Base-by-base conservation (phyloP, 1,140 invertebrate species). In the Bemisia tabaci region DNA sequence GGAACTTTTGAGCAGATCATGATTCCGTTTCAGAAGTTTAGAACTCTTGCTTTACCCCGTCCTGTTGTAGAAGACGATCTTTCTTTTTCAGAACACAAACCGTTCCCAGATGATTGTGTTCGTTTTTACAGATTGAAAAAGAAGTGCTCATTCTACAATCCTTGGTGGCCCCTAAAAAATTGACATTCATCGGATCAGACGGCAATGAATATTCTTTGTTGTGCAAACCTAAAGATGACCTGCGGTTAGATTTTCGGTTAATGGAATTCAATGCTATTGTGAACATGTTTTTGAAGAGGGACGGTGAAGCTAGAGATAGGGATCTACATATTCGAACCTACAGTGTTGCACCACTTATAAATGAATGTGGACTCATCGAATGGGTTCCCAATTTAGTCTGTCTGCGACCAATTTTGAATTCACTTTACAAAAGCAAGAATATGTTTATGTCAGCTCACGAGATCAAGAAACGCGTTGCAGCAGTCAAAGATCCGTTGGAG, bases 201-300 rank as follows among this genome's bases (percentile, higher is more conserved):
- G 97, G 96, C 0, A 86, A 87, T 71, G 74, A 80, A 12, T 98
- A 98, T 78, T 83, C 87, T 64, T 89, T 98, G 70, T 87, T 99
- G 84, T 87, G 94, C 69, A 98, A 98, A 79, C 91, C 92, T 0
- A 92, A 92, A 77, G 97, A 99, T 79, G 97, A 99, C 81, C 80
- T 99, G 58, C 81, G 97, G 17, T 95, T 93, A 78, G 97, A 99
- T 77, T 93, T 89, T 67, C 84, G 97, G 22, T 79, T 98, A 59
- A 97, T 99, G 94, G 96, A 99, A 78, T 96, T 99, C 73, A 94
- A 94, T 75, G 85, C 85, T 25, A 86, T 99, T 59, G 88, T 99
- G 0, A 98, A 99, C 76, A 87, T 89, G 68, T 91, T 93, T 75
- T 77, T 98, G 22, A 84, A 89, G 71, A 87, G 90, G 70, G 89